Conservation (phyloP, 1,140 invertebrate species). For the Drosophila rufa region DNA sequence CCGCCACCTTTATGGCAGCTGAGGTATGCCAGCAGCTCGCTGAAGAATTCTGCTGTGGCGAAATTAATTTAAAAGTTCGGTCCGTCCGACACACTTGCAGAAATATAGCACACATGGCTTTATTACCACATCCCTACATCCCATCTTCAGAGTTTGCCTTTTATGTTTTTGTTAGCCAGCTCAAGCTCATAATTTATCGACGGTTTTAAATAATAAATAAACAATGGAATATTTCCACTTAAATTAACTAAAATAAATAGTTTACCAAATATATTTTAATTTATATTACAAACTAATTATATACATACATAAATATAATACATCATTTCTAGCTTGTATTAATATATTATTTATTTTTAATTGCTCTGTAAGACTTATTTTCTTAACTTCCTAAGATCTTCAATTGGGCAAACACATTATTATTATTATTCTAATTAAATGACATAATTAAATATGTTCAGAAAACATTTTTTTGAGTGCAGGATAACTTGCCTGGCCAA, state of each 20-base stretch:
- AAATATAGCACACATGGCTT: not conserved
- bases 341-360: no score
- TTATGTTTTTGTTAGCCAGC: not conserved
- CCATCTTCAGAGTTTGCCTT: not conserved
- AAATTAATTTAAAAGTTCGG: slow-evolving; percentile 81
- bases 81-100: slow-evolving; percentile 22
- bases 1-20: slow-evolving; percentile 57
- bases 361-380: no score
- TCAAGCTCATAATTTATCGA: not conserved
- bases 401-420: not conserved
- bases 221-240: not conserved
- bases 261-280: not conserved
- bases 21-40: slow-evolving; percentile 64
- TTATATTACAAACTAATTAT: not conserved
- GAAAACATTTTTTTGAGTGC: slow-evolving; percentile 15
- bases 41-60: slow-evolving; percentile 67
- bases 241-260: not conserved
- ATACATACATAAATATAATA: not conserved
- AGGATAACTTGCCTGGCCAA: slow-evolving; percentile 41
- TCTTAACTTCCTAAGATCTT: no score
- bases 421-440: not conserved
- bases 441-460: not conserved
- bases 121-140: no score
- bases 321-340: no score
- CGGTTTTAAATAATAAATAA: not conserved